These are phyloP conservation scores for Harpalus rufipes DNA, from an alignment of 2,888 invertebrate genomes.

Conservation along the genomic window DNA sequence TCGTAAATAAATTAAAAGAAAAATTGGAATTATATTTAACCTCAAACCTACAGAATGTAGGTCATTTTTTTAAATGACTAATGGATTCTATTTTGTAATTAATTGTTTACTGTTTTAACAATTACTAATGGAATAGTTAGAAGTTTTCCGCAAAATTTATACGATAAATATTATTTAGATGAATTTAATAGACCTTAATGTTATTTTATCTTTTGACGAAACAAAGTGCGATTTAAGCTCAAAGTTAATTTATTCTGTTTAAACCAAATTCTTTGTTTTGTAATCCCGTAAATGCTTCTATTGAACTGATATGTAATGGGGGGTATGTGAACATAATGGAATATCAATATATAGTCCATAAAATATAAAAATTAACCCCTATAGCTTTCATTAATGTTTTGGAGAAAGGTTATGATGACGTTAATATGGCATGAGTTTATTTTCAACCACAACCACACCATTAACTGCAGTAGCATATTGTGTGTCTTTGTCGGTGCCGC, in stretches of 20 bases:
- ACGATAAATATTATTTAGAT: background rate
- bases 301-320: too few relatives aligned
- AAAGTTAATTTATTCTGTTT: background rate
- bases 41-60: background rate
- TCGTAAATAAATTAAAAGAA: constrained; percentile 36
- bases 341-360: too few relatives aligned
- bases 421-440: too few relatives aligned
- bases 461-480: too few relatives aligned
- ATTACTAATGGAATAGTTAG: background rate
- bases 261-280: background rate
- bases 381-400: too few relatives aligned
- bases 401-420: too few relatives aligned
- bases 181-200: background rate
- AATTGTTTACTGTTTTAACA: constrained; percentile 24
- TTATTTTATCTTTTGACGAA: background rate
- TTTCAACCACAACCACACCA: too few relatives aligned
- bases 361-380: too few relatives aligned
- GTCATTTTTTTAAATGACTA: constrained; percentile 35
- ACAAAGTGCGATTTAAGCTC: background rate
- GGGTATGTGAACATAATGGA: too few relatives aligned
- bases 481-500: too few relatives aligned
- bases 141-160: too few relatives aligned
- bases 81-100: constrained; percentile 23
- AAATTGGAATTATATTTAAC: constrained; percentile 30
- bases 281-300: background rate